phyloP scores from a whole-genome alignment of 2,888 invertebrate species.

The Zygaena filipendulae region DNA sequence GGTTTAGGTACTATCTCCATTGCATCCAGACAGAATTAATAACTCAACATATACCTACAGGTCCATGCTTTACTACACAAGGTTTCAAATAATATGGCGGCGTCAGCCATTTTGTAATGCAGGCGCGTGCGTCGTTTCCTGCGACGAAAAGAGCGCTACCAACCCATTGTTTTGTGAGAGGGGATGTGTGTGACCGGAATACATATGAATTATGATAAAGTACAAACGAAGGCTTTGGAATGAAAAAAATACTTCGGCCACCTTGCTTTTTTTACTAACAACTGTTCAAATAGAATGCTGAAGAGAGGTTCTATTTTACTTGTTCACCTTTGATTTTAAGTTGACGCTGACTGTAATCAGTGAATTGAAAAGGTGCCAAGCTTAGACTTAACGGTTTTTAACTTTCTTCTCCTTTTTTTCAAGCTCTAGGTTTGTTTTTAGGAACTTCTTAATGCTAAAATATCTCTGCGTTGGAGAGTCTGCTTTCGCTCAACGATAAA shows the following conservation, averaged over 20 bases:
- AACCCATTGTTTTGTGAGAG: conserved; percentile 54
- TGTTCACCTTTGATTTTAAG: background rate
- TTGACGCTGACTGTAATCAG: background rate
- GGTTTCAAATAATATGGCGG: conserved; percentile 47
- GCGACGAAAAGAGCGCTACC: conserved; percentile 60
- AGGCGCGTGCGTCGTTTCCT: conserved; percentile 59
- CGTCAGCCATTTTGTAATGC: conserved; percentile 45
- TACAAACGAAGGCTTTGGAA: conserved; percentile 29
- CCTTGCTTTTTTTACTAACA: conserved; percentile 16
- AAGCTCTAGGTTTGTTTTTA: too few species aligned
- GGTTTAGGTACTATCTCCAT: conserved; percentile 48
- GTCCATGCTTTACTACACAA: too few species aligned
- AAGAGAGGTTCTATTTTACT: background rate
- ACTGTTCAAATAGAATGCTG: conserved; percentile 9
- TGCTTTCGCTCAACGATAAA: too few species aligned
- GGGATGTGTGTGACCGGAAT: conserved; percentile 55
- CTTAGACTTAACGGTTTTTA: too few species aligned
- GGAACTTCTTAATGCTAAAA: too few species aligned
- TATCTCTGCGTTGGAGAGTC: too few species aligned
- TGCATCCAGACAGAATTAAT: conserved; percentile 49
- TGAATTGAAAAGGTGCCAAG: too few species aligned
- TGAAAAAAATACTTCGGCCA: conserved; percentile 33
- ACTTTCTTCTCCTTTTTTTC: too few species aligned
- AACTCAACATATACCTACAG: conserved; percentile 23
- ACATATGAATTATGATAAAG: conserved; percentile 30